phyloP scores from a whole-genome alignment of 2,888 invertebrate species.

The Venusia cambrica region DNA sequence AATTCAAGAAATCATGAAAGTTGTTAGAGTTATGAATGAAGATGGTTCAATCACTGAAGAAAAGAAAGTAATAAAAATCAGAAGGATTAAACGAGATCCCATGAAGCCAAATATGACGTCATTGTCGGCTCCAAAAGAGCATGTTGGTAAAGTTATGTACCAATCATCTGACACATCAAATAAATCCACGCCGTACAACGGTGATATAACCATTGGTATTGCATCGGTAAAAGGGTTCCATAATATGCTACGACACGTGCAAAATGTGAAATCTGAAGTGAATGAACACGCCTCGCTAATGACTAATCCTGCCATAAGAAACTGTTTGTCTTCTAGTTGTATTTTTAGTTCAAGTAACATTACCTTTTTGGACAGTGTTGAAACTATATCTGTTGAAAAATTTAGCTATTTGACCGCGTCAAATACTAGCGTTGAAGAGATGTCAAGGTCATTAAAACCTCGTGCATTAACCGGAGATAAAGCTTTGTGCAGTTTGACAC shows the following conservation, averaged over 20 bases:
- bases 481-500: no score
- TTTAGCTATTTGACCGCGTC: constrained; percentile 3
- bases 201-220: constrained; percentile 4
- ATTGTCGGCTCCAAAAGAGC: background rate
- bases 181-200: constrained; percentile 1
- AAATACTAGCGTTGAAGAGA: constrained; percentile 7
- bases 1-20: constrained; percentile 41
- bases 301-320: constrained; percentile 2
- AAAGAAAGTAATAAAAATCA: constrained; percentile 39
- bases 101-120: background rate
- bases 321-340: constrained; percentile 10
- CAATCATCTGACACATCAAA: constrained; percentile 4
- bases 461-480: background rate
- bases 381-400: constrained; percentile 5
- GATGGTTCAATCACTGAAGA: constrained; percentile 44
- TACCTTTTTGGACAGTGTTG: constrained; percentile 2
- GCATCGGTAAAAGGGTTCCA: constrained; percentile 2
- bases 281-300: background rate
- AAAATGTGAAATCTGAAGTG: constrained; percentile 5
- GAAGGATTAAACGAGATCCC: constrained; percentile 34
- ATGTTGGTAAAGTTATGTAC: background rate
- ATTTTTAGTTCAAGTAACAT: background rate
- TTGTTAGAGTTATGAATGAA: constrained; percentile 37
- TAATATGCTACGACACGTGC: background rate
- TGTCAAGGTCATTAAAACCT: constrained; percentile 7